phyloP scores from a whole-genome alignment of 2,797 vertebrate genomes.

The Sebastes alutus region DNA sequence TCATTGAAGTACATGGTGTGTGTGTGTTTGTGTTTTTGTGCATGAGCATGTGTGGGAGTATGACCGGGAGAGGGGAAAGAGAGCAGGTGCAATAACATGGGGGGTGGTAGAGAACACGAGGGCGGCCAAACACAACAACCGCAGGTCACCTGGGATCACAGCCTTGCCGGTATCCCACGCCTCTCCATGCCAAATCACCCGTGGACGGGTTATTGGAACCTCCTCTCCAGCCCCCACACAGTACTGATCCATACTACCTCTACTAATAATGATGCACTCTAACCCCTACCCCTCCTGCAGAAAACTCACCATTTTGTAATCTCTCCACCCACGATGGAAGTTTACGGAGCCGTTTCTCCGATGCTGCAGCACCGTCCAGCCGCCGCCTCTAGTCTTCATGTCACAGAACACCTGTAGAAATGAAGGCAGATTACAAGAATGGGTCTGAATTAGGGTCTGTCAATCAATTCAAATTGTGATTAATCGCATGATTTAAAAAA shows the following conservation, averaged over 20 bases:
- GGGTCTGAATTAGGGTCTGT: too few relatives aligned
- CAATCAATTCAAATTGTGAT: too few relatives aligned
- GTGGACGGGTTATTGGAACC: conserved; percentile 55
- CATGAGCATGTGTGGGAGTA: conserved; percentile 35
- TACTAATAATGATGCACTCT: background rate
- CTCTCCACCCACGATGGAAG: conserved; percentile 85
- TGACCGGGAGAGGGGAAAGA: conserved; percentile 40
- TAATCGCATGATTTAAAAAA: too few relatives aligned
- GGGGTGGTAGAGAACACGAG: conserved; percentile 50
- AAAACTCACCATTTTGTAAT: conserved; percentile 84
- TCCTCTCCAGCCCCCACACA: conserved; percentile 41
- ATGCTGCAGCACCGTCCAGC: conserved; percentile 88
- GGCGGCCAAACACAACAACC: conserved; percentile 69
- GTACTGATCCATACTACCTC: background rate
- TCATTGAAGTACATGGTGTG: conserved; percentile 2
- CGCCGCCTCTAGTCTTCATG: conserved; percentile 87
- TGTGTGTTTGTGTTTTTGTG: conserved; percentile 1
- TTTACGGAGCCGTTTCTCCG: conserved; percentile 83
- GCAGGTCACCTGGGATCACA: conserved; percentile 70
- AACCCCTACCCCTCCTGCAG: background rate
- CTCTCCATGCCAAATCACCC: conserved; percentile 46
- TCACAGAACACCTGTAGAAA: conserved; percentile 85
- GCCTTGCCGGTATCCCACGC: conserved; percentile 62
- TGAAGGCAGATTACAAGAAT: background rate
- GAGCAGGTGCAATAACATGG: conserved; percentile 80